phyloP scores from a whole-genome alignment of 2,888 invertebrate species.

The Papilio gigon region DNA sequence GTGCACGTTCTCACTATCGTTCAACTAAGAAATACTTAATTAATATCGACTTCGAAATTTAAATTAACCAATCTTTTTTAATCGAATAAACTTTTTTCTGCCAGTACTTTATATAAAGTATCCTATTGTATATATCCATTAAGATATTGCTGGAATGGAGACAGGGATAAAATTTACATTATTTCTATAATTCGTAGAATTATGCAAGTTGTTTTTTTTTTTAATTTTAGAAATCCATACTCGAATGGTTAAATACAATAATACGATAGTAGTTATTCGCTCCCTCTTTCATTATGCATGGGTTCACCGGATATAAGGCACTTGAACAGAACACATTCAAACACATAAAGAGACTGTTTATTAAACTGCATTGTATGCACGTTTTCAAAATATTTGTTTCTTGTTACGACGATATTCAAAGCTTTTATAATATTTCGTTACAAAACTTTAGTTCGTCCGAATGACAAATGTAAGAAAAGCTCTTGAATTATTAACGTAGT shows the following conservation, averaged over 20 bases:
- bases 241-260: conserved; percentile 53
- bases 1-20: conserved; percentile 49
- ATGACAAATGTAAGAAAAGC: not conserved
- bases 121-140: not conserved
- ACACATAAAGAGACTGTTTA: not conserved
- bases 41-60: not conserved
- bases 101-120: no score
- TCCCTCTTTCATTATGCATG: conserved; percentile 54
- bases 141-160: not conserved
- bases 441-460: not conserved
- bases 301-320: conserved; percentile 9
- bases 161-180: not conserved
- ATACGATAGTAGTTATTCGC: conserved; percentile 70
- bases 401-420: no score
- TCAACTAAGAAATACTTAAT: not conserved
- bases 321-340: conserved; percentile 13
- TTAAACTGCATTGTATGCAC: not conserved
- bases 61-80: conserved; percentile 22
- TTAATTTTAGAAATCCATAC: not conserved
- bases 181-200: not conserved
- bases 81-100: not conserved
- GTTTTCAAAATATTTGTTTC: no score
- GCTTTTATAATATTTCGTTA: no score
- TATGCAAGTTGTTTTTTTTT: not conserved
- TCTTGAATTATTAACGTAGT: not conserved